phyloP scores from a whole-genome alignment of 2,888 invertebrate genomes.

The Lucinisca nassula region DNA sequence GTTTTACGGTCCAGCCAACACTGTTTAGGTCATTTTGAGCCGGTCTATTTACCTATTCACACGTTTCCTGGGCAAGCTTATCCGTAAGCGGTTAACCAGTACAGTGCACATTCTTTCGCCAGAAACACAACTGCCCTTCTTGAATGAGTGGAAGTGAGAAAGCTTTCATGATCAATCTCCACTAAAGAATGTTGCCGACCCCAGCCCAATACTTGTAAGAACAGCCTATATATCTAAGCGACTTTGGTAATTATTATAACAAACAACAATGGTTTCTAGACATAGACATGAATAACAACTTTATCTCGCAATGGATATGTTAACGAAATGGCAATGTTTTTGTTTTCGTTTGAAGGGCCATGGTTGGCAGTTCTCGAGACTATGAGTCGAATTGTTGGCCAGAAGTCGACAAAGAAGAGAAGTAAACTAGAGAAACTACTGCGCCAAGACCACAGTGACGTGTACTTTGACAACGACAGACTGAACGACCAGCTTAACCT shows the following conservation, averaged over 20 bases:
- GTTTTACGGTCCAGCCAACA: too few relatives aligned
- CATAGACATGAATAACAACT: too few relatives aligned
- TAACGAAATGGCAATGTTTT: background rate
- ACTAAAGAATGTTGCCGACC: background rate
- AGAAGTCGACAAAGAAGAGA: constrained; percentile 54
- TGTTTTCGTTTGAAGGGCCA: background rate
- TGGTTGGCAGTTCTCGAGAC: constrained; percentile 10
- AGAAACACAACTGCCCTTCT: too few relatives aligned
- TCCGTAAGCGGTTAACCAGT: too few relatives aligned
- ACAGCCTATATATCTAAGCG: background rate
- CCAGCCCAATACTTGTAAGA: background rate
- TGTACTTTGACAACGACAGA: constrained; percentile 77
- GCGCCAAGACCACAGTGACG: constrained; percentile 75
- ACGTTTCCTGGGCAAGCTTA: too few relatives aligned
- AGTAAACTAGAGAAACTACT: constrained; percentile 71
- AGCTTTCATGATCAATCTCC: background rate
- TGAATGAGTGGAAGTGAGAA: too few relatives aligned
- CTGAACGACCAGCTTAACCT: constrained; percentile 70
- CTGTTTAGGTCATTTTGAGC: too few relatives aligned
- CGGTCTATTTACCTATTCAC: too few relatives aligned
- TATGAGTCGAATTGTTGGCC: constrained; percentile 17
- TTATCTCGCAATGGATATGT: background rate
- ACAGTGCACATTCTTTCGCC: too few relatives aligned
- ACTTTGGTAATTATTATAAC: too few relatives aligned
- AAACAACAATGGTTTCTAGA: too few relatives aligned